Base-by-base conservation (phyloP, 1,140 invertebrate species). In the Bombyx mandarina region DNA sequence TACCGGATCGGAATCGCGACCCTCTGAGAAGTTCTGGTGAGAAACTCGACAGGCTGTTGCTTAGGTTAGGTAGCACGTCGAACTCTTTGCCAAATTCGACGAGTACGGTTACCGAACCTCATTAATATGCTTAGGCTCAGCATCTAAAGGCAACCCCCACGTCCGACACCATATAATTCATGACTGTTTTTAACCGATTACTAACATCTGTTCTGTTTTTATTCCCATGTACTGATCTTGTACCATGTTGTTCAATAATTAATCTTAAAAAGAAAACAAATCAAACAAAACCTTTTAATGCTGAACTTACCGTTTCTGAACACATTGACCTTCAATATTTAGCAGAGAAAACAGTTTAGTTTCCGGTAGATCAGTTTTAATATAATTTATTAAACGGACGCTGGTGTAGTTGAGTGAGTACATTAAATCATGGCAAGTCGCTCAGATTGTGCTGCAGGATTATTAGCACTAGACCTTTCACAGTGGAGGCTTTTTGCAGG, bases 81-180 rank as follows among this genome's bases (percentile, higher is more conserved):
- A 18, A 18, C 12, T 18, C 12, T 18, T 18, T 18, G 12, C 12
- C 12, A 18, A 18, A 18, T 18, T 18, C 12, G 12, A 18, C 12
- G 12, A 18, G 12, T 18, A 18, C 12, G 12, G 12, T 18, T 18
- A 18, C 12, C 12, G 12, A 18, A 18, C 12, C 12, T 18, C 12
- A 18, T 18, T 18, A 18, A 18, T 18, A 18, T 18, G 12, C 12
- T 66, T 69, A 66, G 71, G 75, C 63, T 68, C 73, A 75, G 71
- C 69, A 65, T 64, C 66, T 71, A 64, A 61, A 2, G 53, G 51
- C 55, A 65, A 56, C 59, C 65, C 61, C 61, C 54, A 58, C 63
- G 67, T 61, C 63, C 58, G 52, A 54, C 61, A 60, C 56, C 53
- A 57, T 50, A 66, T 35, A 3, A 35, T 5, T 35, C 26, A 35